Evolutionary conservation across 1,140 invertebrate species (phyloP), one percentile per base, ranked within the genome.

Genomic region (Rhagoletis zephyria): DNA sequence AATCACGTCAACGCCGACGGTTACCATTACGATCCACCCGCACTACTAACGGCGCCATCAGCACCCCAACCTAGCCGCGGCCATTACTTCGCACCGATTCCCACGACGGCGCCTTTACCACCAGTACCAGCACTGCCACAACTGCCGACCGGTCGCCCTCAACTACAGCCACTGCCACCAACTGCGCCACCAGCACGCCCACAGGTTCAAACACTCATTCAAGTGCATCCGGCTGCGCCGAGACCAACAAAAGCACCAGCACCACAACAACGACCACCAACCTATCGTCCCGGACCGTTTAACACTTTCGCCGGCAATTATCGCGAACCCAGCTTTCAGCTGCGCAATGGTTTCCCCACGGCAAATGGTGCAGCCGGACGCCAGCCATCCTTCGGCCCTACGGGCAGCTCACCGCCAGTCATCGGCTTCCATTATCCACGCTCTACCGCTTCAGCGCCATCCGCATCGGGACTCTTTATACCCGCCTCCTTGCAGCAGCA

Each of bases 11-110:
- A 30, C 85, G 88, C 89, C 9, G 88, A 85, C 14, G 91, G 91
- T 30, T 92, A 92, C 59, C 89, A 90, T 40, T 92, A 92, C 65
- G 88, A 90, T 85, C 89, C 90, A n/a, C 91, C 91, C 65, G 5
- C 89, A 86, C 61, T 88, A 88, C 90, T 87, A 9, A 86, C 89
- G 67, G 88, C 89, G 88, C 90, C 87, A 9, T 87, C 89, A 74
- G 88, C 88, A n/a, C 85, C 90, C 9, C 87, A 88, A 4, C 89
- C 88, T 7, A 59, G n/a, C 16, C 81, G 88, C 1, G 90, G 91
- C 0, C 91, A 91, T 61, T 89, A 90, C 60, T 92, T 91, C 60
- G 88, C 88, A n/a, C 89, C 90, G 0, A 40, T 92, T 85, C 90
- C 91, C 65, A 92, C 91, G 0, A 87, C 90, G n/a, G 89, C 89